These are phyloP conservation scores for Rhinolophus sinicus DNA, from an alignment of 2,113 vertebrate genomes.

Conservation along the genomic window DNA sequence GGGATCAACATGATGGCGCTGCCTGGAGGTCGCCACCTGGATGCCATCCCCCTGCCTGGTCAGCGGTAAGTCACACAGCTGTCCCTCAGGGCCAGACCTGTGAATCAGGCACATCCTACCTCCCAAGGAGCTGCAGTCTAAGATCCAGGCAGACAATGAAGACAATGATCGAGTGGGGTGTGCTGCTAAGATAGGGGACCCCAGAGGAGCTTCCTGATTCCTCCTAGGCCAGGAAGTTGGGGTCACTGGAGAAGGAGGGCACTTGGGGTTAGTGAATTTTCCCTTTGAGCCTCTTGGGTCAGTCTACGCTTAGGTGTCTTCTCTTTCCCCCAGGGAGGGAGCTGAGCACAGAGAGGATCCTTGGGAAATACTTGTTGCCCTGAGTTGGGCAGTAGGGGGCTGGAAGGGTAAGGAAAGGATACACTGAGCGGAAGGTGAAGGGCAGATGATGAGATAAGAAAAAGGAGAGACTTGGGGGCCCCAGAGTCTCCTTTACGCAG, in stretches of 20 bases:
- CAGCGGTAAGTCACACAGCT: slow-evolving; percentile 88
- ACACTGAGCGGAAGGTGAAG: background rate
- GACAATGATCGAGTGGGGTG: background rate
- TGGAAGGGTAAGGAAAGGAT: too few species aligned
- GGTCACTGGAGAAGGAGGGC: background rate
- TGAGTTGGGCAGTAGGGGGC: background rate
- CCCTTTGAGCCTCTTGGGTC: background rate
- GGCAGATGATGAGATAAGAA: background rate
- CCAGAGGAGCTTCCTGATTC: background rate
- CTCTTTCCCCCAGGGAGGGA: background rate
- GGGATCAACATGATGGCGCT: slow-evolving; percentile 91
- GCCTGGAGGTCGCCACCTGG: slow-evolving; percentile 87
- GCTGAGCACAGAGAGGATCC: background rate
- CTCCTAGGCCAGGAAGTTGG: background rate
- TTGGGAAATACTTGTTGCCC: background rate
- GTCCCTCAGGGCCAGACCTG: background rate
- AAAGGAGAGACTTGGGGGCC: background rate
- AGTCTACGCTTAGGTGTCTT: background rate
- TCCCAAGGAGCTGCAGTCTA: background rate
- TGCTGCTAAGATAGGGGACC: background rate
- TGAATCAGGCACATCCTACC: background rate
- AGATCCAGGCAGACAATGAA: background rate
- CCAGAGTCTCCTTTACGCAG: background rate
- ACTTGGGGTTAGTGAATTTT: background rate
- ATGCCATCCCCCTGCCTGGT: slow-evolving; percentile 86